Evolutionary conservation across 2,888 invertebrate species (phyloP).

Genomic region (Cylloceria caligata): DNA sequence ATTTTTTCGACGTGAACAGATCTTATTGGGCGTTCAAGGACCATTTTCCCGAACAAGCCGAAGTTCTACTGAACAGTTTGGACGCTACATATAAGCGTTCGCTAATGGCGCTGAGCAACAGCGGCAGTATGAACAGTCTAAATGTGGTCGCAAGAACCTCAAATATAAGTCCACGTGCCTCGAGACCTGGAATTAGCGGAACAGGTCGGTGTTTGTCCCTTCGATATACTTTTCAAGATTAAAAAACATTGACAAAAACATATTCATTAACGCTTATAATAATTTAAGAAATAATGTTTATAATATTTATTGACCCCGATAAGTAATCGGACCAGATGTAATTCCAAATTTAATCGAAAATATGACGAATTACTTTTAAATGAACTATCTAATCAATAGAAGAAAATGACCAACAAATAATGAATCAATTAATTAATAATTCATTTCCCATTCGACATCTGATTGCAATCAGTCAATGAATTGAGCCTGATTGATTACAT

Average conservation of each 20-base stretch:
- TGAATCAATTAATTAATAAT: neutral
- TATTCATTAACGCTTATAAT: slow-evolving; percentile 2
- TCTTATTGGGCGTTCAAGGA: slow-evolving; percentile 96
- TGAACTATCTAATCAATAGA: neutral
- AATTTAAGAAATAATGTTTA: slow-evolving; percentile 6
- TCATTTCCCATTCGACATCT: no score
- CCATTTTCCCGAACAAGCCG: slow-evolving; percentile 96
- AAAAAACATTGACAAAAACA: neutral
- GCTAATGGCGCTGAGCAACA: slow-evolving; percentile 87
- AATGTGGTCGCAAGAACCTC: slow-evolving; percentile 83
- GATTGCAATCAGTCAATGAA: neutral
- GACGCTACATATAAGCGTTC: slow-evolving; percentile 91
- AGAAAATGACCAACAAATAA: neutral
- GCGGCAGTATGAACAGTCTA: slow-evolving; percentile 86
- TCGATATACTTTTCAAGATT: slow-evolving; percentile 77
- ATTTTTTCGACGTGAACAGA: slow-evolving; percentile 84
- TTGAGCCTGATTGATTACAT: neutral
- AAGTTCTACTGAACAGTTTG: slow-evolving; percentile 92
- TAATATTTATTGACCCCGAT: neutral
- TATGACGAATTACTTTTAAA: neutral
- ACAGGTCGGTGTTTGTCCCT: slow-evolving; percentile 82
- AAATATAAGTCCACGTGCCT: slow-evolving; percentile 83
- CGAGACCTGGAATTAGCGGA: slow-evolving; percentile 83
- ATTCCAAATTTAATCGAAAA: slow-evolving; percentile 8
- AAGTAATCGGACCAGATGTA: neutral